These are phyloP conservation scores for Trachelus stipa DNA, from an alignment of 2,888 invertebrate species.

Conservation along the genomic window DNA sequence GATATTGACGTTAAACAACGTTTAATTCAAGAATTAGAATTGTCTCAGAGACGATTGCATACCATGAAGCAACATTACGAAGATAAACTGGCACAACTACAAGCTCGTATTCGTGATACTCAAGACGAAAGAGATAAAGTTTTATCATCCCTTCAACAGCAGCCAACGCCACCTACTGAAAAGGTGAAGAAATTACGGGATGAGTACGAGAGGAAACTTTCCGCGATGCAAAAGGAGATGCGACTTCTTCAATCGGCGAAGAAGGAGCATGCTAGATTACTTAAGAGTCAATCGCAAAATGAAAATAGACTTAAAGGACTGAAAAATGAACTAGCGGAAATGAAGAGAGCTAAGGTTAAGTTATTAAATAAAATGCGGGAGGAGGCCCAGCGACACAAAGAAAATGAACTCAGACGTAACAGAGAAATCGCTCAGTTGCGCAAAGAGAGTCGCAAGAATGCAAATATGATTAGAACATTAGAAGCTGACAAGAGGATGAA, in stretches of 20 bases:
- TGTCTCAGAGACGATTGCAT: constrained; percentile 86
- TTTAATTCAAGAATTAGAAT: constrained; percentile 92
- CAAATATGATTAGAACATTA: constrained; percentile 86
- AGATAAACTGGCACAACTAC: constrained; percentile 86
- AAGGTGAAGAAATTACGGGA: constrained; percentile 85
- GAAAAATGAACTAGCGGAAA: constrained; percentile 80
- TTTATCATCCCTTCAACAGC: constrained; percentile 72
- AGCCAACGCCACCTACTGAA: constrained; percentile 72
- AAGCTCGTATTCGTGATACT: constrained; percentile 86
- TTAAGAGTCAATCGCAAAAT: constrained; percentile 82
- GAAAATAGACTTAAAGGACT: constrained; percentile 81
- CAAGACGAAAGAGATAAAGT: constrained; percentile 93
- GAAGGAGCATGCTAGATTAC: constrained; percentile 87
- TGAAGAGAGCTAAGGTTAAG: constrained; percentile 88
- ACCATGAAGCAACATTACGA: constrained; percentile 92
- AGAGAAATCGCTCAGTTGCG: constrained; percentile 91
- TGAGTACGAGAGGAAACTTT: constrained; percentile 89
- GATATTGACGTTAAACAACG: constrained; percentile 96
- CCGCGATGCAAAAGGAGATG: constrained; percentile 86
- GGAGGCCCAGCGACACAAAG: constrained; percentile 87
- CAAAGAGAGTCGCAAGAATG: constrained; percentile 89
- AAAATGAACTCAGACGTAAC: constrained; percentile 81
- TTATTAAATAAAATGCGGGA: constrained; percentile 94
- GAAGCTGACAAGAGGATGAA: constrained; percentile 91
- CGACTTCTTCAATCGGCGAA: constrained; percentile 87